Percentiles rank a stretch among this genome's conserved stretches.
These are phyloP conservation scores for Nowickia ferox DNA, from an alignment of 2,888 invertebrate species.

Conservation along the genomic window DNA sequence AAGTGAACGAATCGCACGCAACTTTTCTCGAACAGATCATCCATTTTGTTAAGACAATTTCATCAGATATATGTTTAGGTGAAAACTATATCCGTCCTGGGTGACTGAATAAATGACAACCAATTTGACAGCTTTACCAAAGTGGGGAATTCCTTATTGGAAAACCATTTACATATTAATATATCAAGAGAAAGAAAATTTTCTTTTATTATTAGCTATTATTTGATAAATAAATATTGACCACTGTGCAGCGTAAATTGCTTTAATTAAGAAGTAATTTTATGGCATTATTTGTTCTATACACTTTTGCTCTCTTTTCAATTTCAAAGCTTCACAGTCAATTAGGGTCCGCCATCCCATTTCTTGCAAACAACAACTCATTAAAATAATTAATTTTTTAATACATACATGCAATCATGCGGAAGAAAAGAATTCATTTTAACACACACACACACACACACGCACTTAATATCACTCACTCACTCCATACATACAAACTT, in stretches of 20 bases:
- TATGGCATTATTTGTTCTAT: slow-evolving; percentile 34
- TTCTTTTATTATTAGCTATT: neutral
- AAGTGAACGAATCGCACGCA: too few species aligned
- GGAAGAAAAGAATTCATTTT: slow-evolving; percentile 28
- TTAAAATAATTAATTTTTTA: slow-evolving; percentile 56
- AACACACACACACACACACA: neutral
- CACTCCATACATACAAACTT: neutral
- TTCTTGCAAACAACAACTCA: slow-evolving; percentile 49
- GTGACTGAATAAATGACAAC: too few species aligned
- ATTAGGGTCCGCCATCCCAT: slow-evolving; percentile 75
- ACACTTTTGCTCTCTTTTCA: slow-evolving; percentile 34
- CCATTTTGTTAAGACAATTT: too few species aligned
- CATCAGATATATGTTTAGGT: too few species aligned
- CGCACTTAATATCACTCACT: neutral
- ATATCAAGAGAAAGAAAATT: neutral
- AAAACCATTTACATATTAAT: too few species aligned
- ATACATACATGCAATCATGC: slow-evolving; percentile 34
- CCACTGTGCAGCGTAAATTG: slow-evolving; percentile 49
- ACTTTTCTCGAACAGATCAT: too few species aligned
- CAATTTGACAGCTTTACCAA: too few species aligned
- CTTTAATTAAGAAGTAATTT: slow-evolving; percentile 53
- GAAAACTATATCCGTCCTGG: too few species aligned
- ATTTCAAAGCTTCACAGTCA: slow-evolving; percentile 72
- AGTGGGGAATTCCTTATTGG: too few species aligned
- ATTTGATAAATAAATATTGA: neutral